Percentiles rank a stretch among this genome's conserved stretches.
These are phyloP conservation scores for Phylloscopus trochilus DNA, from an alignment of 2,113 vertebrate genomes.

Conservation along the genomic window DNA sequence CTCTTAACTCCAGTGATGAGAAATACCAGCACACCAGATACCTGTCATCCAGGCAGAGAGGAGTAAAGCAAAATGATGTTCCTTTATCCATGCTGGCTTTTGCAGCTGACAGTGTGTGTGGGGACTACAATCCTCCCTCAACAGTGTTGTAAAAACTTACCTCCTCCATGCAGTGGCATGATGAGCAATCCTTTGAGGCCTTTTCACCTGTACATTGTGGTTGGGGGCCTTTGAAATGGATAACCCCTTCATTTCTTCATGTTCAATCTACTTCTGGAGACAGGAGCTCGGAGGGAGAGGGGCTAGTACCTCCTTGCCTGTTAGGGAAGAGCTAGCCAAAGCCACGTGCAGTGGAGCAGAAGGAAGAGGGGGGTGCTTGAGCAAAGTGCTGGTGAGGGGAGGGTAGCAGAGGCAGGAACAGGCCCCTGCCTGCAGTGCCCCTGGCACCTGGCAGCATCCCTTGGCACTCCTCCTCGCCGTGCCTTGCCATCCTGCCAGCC, in stretches of 20 bases:
- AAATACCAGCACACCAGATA: background rate
- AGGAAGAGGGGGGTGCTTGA: background rate
- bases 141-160: fast-evolving
- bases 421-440: fast-evolving
- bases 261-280: background rate
- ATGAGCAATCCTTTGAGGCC: background rate
- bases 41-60: background rate
- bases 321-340: background rate
- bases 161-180: fast-evolving
- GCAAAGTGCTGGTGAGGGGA: background rate
- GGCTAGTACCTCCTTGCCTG: background rate
- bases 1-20: background rate
- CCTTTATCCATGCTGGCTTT: background rate
- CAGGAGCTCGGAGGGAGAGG: background rate
- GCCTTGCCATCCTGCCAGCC: background rate
- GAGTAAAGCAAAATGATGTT: background rate
- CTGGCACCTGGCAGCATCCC: background rate
- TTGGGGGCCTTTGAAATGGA: background rate
- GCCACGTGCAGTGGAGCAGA: background rate
- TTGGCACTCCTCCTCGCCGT: fast-evolving
- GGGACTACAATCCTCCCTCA: background rate
- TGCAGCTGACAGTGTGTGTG: background rate
- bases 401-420: background rate
- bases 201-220: background rate
- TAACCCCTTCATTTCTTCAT: background rate